Evolutionary conservation across 1,140 invertebrate genomes (phyloP), one percentile per base, ranked within the genome.

Genomic region (Drosophila pallidifrons): DNA sequence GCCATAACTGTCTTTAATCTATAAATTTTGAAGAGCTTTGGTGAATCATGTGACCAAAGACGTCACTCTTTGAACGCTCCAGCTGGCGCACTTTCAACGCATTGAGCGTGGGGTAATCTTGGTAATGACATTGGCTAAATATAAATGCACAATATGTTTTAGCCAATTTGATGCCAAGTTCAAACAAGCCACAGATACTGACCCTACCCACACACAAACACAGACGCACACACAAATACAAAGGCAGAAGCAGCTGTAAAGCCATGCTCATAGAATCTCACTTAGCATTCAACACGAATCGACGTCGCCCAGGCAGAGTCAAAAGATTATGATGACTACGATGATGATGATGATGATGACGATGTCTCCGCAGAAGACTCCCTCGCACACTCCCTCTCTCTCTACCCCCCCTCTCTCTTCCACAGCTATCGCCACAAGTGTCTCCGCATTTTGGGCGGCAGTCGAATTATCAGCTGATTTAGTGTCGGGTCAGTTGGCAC

Each of bases 401-500:
- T 43, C 47, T 45, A 0, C 8, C 15, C 3, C 35, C 25, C 5
- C 20, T 32, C 32, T 16, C 15, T 35, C 20, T 38, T 38, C 20
- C 20, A 4, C 0, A 25, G 3, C 10, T 30, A 8, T 58, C 20
- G 20, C 15, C 43, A 54, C 59, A 79, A 46, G 79, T 66, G 74
- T 71, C 71, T 68, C 58, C 58, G 52, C 28, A 38, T 63, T 65
- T 61, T 55, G 30, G 47, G 68, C 60, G 70, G 11, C 38, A 38
- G 49, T 55, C 30, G 72, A 80, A 89, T 83, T 89, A 83, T 88
- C 83, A 87, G 80, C 80, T 88, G 80, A 87, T 82, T 88, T 88
- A 88, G 80, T 88, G 82, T 66, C 64, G 85, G 80, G 80, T 83
- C 85, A 88, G 70, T 89, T 83, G 81, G 65, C 80, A 83, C 70